These are phyloP conservation scores for Ctenopoma multispine DNA, from an alignment of 2,797 vertebrate species.

Conservation along the genomic window DNA sequence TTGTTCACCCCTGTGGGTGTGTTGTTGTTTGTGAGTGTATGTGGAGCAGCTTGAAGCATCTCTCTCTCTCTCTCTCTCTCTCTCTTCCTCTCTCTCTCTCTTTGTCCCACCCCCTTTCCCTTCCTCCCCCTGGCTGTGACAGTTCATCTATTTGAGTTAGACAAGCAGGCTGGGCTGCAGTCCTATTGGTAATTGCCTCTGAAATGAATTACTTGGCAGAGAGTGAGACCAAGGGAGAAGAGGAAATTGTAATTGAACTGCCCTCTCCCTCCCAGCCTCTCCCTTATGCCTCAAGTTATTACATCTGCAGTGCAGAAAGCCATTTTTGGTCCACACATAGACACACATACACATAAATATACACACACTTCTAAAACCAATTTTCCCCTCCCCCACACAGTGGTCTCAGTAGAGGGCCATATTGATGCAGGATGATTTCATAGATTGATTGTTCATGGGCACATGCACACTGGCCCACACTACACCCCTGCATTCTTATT, in stretches of 20 bases:
- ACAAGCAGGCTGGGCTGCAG: constrained; percentile 58
- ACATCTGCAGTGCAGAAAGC: constrained; percentile 82
- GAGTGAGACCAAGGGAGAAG: constrained; percentile 68
- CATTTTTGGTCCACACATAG: constrained; percentile 62
- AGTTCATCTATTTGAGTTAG: constrained; percentile 82
- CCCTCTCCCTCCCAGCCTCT: constrained; percentile 45
- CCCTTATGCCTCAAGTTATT: constrained; percentile 78
- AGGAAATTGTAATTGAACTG: constrained; percentile 84
- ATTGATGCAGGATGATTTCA: constrained; percentile 73
- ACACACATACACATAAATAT: constrained; percentile 22
- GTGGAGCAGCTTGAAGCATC: constrained; percentile 61
- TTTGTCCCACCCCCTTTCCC: too few species aligned
- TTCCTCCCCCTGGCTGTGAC: constrained; percentile 58
- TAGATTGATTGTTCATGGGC: constrained; percentile 68
- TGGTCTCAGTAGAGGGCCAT: constrained; percentile 54
- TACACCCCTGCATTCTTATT: constrained; percentile 30
- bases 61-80: constrained; percentile 1
- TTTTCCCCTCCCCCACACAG: constrained; percentile 59
- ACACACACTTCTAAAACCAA: constrained; percentile 53
- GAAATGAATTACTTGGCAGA: constrained; percentile 85
- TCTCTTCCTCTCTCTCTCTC: too few species aligned
- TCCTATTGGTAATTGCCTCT: constrained; percentile 80
- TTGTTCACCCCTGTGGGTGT: constrained; percentile 43
- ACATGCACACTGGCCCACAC: constrained; percentile 51
- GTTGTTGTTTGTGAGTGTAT: constrained; percentile 63